Evolutionary conservation across 1,140 invertebrate species (phyloP).

Genomic region (Scaptodrosophila lebanonensis): DNA sequence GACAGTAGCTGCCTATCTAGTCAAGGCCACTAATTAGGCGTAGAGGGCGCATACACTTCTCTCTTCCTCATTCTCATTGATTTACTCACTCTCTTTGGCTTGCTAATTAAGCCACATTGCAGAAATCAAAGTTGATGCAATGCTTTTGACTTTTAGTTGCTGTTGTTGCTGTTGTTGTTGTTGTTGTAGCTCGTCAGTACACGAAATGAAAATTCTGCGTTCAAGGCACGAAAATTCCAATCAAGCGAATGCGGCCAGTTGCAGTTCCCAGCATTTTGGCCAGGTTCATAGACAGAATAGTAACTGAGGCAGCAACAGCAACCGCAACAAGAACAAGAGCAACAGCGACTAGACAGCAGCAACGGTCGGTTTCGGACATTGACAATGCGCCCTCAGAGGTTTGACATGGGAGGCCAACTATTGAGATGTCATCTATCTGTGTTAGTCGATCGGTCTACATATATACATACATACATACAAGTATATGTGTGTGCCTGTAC

Average conservation of each 20-base stretch:
- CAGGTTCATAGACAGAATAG: too few relatives aligned
- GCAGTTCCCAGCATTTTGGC: conserved; percentile 14
- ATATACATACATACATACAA: too few relatives aligned
- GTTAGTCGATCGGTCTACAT: too few relatives aligned
- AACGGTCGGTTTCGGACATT: conserved; percentile 51
- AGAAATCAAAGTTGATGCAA: conserved; percentile 48
- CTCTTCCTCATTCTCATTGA: background rate
- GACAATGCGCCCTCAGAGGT: conserved; percentile 62
- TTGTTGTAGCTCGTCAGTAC: conserved; percentile 39
- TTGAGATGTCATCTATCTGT: conserved; percentile 60
- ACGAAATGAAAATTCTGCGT: conserved; percentile 53
- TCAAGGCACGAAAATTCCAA: conserved; percentile 36
- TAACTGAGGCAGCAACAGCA: too few relatives aligned
- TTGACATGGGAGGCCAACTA: conserved; percentile 60
- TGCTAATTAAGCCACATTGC: conserved; percentile 70
- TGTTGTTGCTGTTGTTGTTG: too few relatives aligned
- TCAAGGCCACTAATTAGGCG: conserved; percentile 69
- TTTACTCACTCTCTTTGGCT: conserved; percentile 19
- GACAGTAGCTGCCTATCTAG: conserved; percentile 5
- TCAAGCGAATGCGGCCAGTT: background rate
- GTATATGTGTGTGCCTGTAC: too few relatives aligned
- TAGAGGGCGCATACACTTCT: conserved; percentile 3
- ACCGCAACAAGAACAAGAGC: background rate
- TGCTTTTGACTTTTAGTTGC: too few relatives aligned
- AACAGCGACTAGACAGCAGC: conserved; percentile 40